These are phyloP conservation scores for Antitype chi DNA, from an alignment of 2,888 invertebrate species.

Conservation along the genomic window DNA sequence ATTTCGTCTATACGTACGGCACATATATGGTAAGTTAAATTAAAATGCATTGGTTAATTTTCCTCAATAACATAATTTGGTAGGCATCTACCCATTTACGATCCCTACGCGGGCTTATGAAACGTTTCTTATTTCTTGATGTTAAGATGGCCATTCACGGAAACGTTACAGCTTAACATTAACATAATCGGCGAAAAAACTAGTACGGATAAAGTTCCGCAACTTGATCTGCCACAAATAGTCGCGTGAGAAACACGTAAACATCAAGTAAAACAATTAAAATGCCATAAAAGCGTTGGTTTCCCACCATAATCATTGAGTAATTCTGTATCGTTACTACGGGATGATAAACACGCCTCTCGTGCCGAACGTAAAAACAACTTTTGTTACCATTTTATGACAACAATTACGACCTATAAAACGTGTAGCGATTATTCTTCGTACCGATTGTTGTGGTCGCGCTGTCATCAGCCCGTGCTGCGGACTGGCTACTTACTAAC, in stretches of 20 bases:
- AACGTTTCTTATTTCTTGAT: conserved; percentile 41
- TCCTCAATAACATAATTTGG: conserved; percentile 67
- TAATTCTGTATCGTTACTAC: conserved; percentile 84
- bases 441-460: conserved; percentile 87
- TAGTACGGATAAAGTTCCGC: conserved; percentile 67
- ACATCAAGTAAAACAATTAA: conserved; percentile 84
- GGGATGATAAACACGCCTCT: conserved; percentile 87
- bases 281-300: conserved; percentile 81
- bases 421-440: conserved; percentile 88
- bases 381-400: conserved; percentile 90
- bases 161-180: conserved; percentile 52
- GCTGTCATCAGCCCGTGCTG: conserved; percentile 84
- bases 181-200: conserved; percentile 52
- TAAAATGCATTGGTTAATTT: conserved; percentile 71
- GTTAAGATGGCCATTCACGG: conserved; percentile 35
- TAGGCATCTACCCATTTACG: conserved; percentile 59
- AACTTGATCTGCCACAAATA: conserved; percentile 73
- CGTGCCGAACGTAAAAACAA: conserved; percentile 89
- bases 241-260: conserved; percentile 73
- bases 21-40: conserved; percentile 71
- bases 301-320: conserved; percentile 86
- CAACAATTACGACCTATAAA: conserved; percentile 91
- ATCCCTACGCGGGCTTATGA: conserved; percentile 27
- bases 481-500: conserved; percentile 74
- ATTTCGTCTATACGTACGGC: conserved; percentile 68